Base-by-base conservation (phyloP, 2,797 vertebrate species). In the Ptychadena robeensis region DNA sequence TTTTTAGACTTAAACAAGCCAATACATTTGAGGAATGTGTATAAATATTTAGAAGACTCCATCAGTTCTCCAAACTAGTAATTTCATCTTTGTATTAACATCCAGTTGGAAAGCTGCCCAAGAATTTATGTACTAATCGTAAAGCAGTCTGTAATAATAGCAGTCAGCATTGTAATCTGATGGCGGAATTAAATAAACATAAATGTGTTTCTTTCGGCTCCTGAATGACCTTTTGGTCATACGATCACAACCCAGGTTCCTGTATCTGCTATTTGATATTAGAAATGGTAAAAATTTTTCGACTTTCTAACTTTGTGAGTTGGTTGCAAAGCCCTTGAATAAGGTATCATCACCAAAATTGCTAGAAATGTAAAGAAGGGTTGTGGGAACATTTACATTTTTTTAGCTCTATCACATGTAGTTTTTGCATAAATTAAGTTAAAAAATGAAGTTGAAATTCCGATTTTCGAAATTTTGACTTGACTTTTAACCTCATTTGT, bases 171-270 rank as follows among this genome's bases (percentile, higher is more conserved):
- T 79, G 76, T 57, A 68, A 68, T 44, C 44, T 69, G 35, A 66
- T 61, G 64, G 64, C 37, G 12, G 32, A 75, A 75, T 74, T 31
- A 59, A 82, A 75, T 32, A 44, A 75, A 44, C 40, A 65, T 70
- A 73, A 69, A 79, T 61, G 57, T 32, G 67, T 73, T 73, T 81
- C 38, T 65, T 73, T 81, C 27, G 14, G 32, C 59, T 81, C 9
- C 70, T 73, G 59, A 53, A 65, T 81, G 79, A 73, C 79, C 79
- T 81, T n/a, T n/a, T 81, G 79, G 79, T 65, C 38, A 53, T 32
- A 65, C 32, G 69, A 73, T 73, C 53, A 73, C 65, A 38, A 27
- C 38, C 38, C 15, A 31, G 44, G 70, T 73, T 65, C 70, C 70
- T 73, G 61, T 34, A 81, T 70, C 48, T 80, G 67, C 32, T 18